phyloP scores from a whole-genome alignment of 1,140 invertebrate genomes.

The Carcinoscorpius rotundicauda region DNA sequence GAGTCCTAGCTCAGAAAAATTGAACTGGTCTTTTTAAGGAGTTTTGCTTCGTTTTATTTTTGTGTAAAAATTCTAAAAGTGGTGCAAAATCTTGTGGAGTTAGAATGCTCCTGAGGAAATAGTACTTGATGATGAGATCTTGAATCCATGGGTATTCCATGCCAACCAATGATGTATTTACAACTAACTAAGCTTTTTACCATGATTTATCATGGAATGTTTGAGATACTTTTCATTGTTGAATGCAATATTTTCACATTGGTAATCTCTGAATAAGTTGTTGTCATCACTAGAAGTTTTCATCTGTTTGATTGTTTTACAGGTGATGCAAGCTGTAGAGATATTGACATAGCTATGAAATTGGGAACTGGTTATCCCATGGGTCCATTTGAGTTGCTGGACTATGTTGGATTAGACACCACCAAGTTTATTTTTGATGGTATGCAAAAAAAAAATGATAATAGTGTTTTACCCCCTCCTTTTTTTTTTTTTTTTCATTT shows the following conservation, averaged over 20 bases:
- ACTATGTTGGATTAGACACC: conserved; percentile 64
- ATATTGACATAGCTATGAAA: conserved; percentile 79
- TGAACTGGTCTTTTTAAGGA: too few relatives aligned
- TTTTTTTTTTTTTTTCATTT: neutral
- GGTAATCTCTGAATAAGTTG: neutral
- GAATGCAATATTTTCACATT: neutral
- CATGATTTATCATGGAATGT: too few relatives aligned
- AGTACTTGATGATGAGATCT: too few relatives aligned
- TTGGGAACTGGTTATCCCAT: conserved; percentile 70
- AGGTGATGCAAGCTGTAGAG: conserved; percentile 46
- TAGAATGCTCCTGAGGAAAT: too few relatives aligned
- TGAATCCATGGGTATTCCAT: too few relatives aligned
- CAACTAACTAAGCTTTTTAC: too few relatives aligned
- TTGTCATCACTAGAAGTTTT: neutral
- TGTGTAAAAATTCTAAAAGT: too few relatives aligned
- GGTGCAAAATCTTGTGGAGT: too few relatives aligned
- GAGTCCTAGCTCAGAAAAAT: too few relatives aligned
- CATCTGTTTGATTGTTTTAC: conserved; percentile 1
- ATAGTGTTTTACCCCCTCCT: neutral
- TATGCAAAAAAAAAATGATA: conserved; percentile 21
- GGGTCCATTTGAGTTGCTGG: conserved; percentile 67
- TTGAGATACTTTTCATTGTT: too few relatives aligned
- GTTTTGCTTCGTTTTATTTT: too few relatives aligned
- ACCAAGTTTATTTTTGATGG: conserved; percentile 42
- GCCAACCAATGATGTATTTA: too few relatives aligned